Evolutionary conservation across 92 coral and sea anemone species (phyloP).

Genomic region (Muricea muricata): DNA sequence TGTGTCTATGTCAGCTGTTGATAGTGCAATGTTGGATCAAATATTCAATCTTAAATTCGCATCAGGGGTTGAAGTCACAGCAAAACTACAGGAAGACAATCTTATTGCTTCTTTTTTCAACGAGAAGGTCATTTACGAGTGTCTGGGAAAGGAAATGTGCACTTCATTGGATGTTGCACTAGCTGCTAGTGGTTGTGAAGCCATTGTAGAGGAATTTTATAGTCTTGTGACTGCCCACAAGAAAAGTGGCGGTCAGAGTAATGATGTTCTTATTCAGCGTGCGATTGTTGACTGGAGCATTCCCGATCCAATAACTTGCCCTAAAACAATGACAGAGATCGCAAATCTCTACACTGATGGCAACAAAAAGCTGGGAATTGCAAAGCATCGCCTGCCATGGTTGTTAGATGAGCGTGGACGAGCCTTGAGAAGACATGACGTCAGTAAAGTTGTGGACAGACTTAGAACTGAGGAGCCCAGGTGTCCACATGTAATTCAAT

Average conservation of each 20-base stretch:
- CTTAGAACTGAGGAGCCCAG: conserved; percentile 3
- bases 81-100: not conserved
- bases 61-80: not conserved
- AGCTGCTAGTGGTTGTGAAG: not conserved
- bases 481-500: not conserved
- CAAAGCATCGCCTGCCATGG: not conserved
- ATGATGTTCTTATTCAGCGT: not conserved
- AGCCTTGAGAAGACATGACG: not conserved
- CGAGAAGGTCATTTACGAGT: not conserved
- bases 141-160: not conserved
- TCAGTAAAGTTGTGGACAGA: not conserved
- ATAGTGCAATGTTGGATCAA: not conserved
- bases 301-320: not conserved
- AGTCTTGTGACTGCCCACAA: not conserved
- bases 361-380: not conserved
- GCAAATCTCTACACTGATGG: not conserved
- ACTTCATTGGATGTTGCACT: not conserved
- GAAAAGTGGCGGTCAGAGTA: not conserved
- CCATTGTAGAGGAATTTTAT: not conserved
- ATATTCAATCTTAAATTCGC: not conserved
- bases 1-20: conserved; percentile 8
- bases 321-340: not conserved
- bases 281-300: conserved; percentile 14
- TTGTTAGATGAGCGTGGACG: not conserved
- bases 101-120: conserved; percentile 11